phyloP scores from a whole-genome alignment of 2,888 invertebrate genomes.

The Nephrotoma appendiculata region DNA sequence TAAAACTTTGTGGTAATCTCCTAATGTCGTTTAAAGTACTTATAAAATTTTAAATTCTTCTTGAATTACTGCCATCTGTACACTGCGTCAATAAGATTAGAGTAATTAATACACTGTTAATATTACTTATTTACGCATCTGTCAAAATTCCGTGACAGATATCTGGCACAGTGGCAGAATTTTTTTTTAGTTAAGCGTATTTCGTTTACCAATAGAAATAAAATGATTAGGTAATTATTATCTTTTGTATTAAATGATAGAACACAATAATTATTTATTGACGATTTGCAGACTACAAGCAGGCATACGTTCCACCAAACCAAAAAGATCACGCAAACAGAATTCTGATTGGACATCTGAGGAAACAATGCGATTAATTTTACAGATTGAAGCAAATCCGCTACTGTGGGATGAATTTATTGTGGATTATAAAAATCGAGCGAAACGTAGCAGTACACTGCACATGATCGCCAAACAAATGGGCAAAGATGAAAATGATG shows the following conservation, averaged over 20 bases:
- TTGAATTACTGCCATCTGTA: not conserved
- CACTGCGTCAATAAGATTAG: not conserved
- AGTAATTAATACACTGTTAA: not conserved
- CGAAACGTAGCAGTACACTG: not conserved
- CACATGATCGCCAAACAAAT: not conserved
- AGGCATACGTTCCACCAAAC: not conserved
- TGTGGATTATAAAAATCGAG: not conserved
- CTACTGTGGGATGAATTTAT: not conserved
- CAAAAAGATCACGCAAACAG: not conserved
- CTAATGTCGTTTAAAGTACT: not conserved
- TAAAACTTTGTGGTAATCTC: not conserved
- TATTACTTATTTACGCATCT: not conserved
- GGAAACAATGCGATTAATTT: not conserved
- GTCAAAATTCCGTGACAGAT: not conserved
- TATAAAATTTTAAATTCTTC: not conserved
- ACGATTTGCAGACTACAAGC: not conserved
- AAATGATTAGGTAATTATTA: not conserved
- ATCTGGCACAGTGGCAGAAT: not conserved
- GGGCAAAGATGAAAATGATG: not conserved
- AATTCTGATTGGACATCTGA: not conserved
- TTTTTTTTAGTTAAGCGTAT: not conserved
- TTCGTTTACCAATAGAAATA: not conserved
- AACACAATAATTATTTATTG: not conserved
- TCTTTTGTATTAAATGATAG: not conserved
- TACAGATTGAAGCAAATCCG: not conserved